Evolutionary conservation across 2,113 vertebrate genomes (phyloP).

Genomic region (Oncorhynchus masou): DNA sequence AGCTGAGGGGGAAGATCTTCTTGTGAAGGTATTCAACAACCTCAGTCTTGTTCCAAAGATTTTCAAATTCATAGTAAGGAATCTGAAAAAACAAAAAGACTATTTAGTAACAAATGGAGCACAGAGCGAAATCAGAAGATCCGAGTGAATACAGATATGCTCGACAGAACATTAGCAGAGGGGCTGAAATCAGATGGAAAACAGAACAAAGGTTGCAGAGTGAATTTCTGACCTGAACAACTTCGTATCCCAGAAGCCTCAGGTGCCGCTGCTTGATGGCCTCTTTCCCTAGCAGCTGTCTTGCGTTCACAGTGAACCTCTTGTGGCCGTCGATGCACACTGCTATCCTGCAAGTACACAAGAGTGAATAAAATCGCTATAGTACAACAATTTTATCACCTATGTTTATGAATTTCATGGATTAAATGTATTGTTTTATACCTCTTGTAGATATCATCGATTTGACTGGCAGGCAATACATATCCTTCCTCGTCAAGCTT

Average conservation of each 20-base stretch:
- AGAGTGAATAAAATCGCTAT: not conserved
- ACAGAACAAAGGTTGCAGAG: not conserved
- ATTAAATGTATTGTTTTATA: constrained; percentile 42
- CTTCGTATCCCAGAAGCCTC: constrained; percentile 84
- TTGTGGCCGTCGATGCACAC: constrained; percentile 85
- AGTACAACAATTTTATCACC: not conserved
- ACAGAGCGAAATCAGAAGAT: not conserved
- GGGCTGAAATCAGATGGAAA: too few relatives aligned
- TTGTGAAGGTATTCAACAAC: constrained; percentile 84
- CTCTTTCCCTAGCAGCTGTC: constrained; percentile 84
- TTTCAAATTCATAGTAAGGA: constrained; percentile 83
- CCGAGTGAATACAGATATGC: not conserved
- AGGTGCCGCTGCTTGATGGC: constrained; percentile 88
- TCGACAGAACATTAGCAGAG: not conserved
- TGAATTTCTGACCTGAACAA: constrained; percentile 81
- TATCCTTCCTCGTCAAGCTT: constrained; percentile 88
- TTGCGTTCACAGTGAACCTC: constrained; percentile 80
- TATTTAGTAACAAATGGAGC: not conserved
- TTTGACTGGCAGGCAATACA: constrained; percentile 75
- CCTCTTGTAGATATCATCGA: constrained; percentile 80
- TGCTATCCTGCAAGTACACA: constrained; percentile 74
- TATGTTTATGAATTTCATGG: not conserved
- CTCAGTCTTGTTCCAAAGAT: constrained; percentile 57
- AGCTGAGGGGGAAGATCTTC: constrained; percentile 83
- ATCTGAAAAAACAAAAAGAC: constrained; percentile 69